Evolutionary conservation across 2,888 invertebrate genomes (phyloP).

Genomic region (Trissolcus brochymenae): DNA sequence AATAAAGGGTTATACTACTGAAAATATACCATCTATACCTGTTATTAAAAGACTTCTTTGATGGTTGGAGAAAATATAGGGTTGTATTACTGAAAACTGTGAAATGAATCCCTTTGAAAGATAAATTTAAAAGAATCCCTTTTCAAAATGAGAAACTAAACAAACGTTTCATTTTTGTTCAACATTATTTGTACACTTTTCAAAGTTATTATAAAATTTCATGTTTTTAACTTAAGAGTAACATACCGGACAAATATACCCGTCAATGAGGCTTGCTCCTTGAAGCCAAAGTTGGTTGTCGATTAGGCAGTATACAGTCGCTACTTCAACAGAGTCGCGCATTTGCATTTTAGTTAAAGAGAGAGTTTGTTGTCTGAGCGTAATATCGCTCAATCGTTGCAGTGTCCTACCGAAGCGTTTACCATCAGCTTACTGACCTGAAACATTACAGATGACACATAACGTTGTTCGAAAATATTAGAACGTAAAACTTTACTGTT

Average conservation of each 20-base stretch:
- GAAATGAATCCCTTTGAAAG: too few relatives aligned
- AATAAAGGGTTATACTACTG: too few relatives aligned
- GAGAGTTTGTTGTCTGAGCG: conserved; percentile 32
- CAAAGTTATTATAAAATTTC: too few relatives aligned
- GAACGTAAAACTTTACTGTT: background rate
- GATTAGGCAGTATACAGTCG: conserved; percentile 37
- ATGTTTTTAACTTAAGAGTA: too few relatives aligned
- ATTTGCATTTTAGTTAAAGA: conserved; percentile 44
- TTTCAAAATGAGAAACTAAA: too few relatives aligned
- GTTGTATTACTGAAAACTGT: too few relatives aligned
- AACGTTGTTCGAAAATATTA: background rate
- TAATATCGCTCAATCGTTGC: conserved; percentile 35
- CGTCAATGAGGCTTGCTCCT: conserved; percentile 24
- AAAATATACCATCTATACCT: too few relatives aligned
- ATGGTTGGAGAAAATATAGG: too few relatives aligned
- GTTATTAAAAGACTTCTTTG: too few relatives aligned
- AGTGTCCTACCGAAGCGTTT: conserved; percentile 14
- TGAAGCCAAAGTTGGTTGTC: conserved; percentile 14
- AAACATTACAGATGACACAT: conserved; percentile 13
- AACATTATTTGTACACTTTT: too few relatives aligned
- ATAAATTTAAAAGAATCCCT: too few relatives aligned
- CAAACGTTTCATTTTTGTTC: too few relatives aligned
- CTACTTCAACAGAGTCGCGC: conserved; percentile 15
- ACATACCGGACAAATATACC: background rate
- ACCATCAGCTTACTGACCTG: conserved; percentile 22